Percentiles rank a stretch among this genome's conserved stretches.
Conservation (phyloP, 2,888 invertebrate species). For the Nomada hirtipes region DNA sequence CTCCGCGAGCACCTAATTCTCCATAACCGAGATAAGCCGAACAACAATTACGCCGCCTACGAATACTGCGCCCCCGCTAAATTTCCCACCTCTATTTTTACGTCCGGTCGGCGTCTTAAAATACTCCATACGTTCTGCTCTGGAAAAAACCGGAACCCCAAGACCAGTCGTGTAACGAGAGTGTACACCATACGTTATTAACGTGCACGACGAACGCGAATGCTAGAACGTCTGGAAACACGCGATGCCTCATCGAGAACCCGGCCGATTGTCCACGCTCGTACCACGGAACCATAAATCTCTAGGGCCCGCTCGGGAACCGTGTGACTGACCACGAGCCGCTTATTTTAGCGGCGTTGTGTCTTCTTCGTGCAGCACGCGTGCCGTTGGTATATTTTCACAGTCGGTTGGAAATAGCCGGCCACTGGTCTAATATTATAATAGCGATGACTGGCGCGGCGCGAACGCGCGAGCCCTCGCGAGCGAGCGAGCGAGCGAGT, state of each 20-base stretch:
- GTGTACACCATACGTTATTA: neutral
- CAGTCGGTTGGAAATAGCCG: constrained; percentile 82
- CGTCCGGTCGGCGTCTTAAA: neutral
- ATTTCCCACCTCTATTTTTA: constrained; percentile 17
- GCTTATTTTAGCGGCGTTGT: constrained; percentile 59
- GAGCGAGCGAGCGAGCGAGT: constrained; percentile 39
- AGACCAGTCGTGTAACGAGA: neutral
- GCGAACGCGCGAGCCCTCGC: constrained; percentile 41
- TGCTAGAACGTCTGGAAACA: neutral
- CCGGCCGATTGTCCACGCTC: neutral
- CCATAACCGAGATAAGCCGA: neutral
- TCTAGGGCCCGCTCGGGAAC: constrained; percentile 23
- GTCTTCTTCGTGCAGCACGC: constrained; percentile 59
- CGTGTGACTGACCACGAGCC: constrained; percentile 68
- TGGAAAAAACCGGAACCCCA: neutral
- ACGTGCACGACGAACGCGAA: neutral
- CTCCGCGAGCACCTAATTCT: neutral
- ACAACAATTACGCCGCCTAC: neutral
- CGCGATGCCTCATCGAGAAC: neutral
- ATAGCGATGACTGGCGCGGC: constrained; percentile 76
- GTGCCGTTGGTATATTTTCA: constrained; percentile 80
- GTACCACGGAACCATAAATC: constrained; percentile 32
- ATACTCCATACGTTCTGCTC: neutral
- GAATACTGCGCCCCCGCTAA: neutral
- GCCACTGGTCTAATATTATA: constrained; percentile 81